Evolutionary conservation across 2,797 vertebrate genomes (phyloP).

Genomic region (Acanthurus leucopareius): DNA sequence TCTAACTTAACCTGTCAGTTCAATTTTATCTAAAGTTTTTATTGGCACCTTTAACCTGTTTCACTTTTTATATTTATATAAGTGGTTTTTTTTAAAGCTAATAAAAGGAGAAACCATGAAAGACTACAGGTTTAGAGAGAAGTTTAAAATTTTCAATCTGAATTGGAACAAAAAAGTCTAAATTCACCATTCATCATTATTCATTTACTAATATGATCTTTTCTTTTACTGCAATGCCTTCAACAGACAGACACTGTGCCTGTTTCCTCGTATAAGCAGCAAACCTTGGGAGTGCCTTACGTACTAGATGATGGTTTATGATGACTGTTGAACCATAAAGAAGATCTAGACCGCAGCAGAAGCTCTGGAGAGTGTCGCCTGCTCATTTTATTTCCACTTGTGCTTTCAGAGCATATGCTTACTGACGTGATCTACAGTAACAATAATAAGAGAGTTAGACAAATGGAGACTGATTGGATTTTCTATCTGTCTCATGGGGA

Average conservation of each 20-base stretch:
- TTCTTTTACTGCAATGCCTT: not conserved
- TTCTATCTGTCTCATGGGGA: slow-evolving; percentile 38
- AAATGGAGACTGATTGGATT: slow-evolving; percentile 59
- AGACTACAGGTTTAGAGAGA: not conserved
- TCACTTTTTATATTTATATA: not conserved
- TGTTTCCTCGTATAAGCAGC: slow-evolving; percentile 22
- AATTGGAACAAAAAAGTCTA: not conserved
- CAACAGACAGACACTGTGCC: slow-evolving; percentile 27
- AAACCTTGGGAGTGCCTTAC: slow-evolving; percentile 30
- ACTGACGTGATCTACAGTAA: slow-evolving; percentile 56
- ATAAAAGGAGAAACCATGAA: not conserved
- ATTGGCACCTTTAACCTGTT: not conserved
- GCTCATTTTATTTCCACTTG: slow-evolving; percentile 63
- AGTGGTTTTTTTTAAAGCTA: not conserved
- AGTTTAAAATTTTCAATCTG: not conserved
- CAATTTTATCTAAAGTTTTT: not conserved
- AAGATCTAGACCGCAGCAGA: slow-evolving; percentile 50
- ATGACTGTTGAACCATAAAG: slow-evolving; percentile 52
- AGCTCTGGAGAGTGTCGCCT: slow-evolving; percentile 39
- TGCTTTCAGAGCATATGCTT: slow-evolving; percentile 52
- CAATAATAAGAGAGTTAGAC: slow-evolving; percentile 47
- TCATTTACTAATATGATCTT: not conserved
- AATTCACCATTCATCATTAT: not conserved
- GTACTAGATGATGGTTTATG: slow-evolving; percentile 48
- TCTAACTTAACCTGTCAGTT: not conserved